Base-by-base conservation (phyloP, 2,888 invertebrate species). In the Noctua janthina region DNA sequence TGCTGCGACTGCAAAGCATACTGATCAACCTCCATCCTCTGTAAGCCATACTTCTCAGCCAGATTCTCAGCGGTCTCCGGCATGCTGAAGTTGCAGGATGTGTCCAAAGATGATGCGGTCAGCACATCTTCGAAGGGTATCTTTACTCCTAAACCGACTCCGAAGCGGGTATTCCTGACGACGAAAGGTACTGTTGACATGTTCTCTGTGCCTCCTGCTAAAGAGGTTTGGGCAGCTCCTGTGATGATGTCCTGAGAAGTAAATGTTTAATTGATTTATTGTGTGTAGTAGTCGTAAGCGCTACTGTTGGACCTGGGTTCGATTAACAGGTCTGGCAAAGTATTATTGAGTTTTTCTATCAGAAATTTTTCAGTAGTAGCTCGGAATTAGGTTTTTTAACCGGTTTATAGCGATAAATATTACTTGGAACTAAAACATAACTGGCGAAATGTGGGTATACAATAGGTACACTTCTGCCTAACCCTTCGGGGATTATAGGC, bases 11-110 rank as follows among this genome's bases (percentile, higher is more conserved):
- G 97, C 15, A 99, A 92, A 0, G 99, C 98, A 94, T 98, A 99
- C 84, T 98, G 97, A 92, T 99, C 99, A 64, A 98, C 98, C 88
- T 99, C 98, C 86, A 98, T 98, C 76, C 98, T 97, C 6, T 98
- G 97, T 78, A 99, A 95, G 83, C 98, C 98, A 91, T 98, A 99
- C 91, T 99, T 98, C 79, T 98, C 98, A 0, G 99, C 99, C 75
- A 99, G 96, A 93, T 99, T 99, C 95, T 99, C 99, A 13, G 99
- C 99, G 0, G 99, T 99, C 86, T 99, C 95, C 0, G 99, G 99
- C 99, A 99, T 99, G 0, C 99, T 99, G 86, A 98, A 97, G 92
- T 99, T 98, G 94, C 99, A 99, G 92, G 98, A 98, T 0, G 98
- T 97, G 92, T 99, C 99, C 20, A 98, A 97, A 8, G 99, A 97